Evolutionary conservation across 1,140 invertebrate species (phyloP), one percentile per base, ranked within the genome.

Genomic region (Drosophila ironensis): DNA sequence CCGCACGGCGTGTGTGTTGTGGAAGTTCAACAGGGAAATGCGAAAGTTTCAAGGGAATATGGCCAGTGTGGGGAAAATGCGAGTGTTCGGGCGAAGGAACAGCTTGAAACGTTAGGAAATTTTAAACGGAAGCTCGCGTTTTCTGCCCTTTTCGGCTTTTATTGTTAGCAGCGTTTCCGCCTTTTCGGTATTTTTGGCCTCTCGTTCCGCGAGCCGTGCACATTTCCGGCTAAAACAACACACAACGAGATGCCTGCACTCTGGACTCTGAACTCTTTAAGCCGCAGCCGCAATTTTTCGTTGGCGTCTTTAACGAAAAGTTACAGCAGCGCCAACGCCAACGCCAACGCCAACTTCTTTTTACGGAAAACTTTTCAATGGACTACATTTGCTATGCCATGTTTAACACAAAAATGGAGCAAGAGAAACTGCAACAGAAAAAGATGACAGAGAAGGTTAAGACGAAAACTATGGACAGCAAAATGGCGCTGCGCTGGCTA

Each of bases 151-250:
- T 84, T 73, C 68, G 63, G 72, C 63, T 77, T 56, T 69, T 70
- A 84, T 82, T 84, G 78, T 77, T 76, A 73, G 72, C 59, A 54
- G 50, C 70, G 73, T 71, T 82, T 84, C 78, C 78, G 78, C 59
- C 69, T 52, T 41, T 52, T 54, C 53, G 57, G 52, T 60, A 44
- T 60, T 60, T 60, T 72, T 56, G 46, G 51, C 27, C 40, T 30
- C 42, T 24, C 25, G 33, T 35, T 20, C 46, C 22, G 38, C 33
- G 25, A 53, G 12, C 57, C 57, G 19, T 64, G 30, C 48, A 63
- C 72, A 48, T 60, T 67, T 73, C 72, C 72, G 72, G 48, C 48
- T 52, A 52, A 50, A 57, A 28, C 30, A 22, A 41, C 47, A 24
- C 33, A 22, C 30, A 35, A 51, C 37, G 44, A 52, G 20, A 42